Conservation (phyloP, 2,888 invertebrate species). For the Limnephilus marmoratus region DNA sequence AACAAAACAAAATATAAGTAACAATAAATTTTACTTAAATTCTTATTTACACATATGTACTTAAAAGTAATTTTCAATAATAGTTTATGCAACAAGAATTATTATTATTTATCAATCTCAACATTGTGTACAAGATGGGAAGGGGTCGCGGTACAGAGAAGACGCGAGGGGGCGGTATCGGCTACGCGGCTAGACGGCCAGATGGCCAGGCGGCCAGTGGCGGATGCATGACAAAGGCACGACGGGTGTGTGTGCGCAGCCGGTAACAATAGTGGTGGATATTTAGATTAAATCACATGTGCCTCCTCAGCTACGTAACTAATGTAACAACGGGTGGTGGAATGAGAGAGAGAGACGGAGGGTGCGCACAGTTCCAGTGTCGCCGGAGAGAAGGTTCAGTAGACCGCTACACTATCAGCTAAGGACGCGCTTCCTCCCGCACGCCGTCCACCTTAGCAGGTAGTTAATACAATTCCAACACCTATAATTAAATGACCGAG, state of each 20-base stretch:
- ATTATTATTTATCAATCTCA: slow-evolving; percentile 78
- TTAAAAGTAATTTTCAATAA: slow-evolving; percentile 59
- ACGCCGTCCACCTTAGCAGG: background rate
- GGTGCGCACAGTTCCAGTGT: background rate
- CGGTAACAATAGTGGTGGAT: slow-evolving; percentile 29
- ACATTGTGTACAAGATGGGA: slow-evolving; percentile 76
- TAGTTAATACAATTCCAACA: slow-evolving; percentile 57
- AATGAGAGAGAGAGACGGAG: background rate
- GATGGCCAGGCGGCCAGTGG: slow-evolving; percentile 7
- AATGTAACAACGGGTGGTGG: background rate
- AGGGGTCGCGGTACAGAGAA: background rate
- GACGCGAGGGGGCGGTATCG: background rate
- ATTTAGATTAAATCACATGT: background rate
- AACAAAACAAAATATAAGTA: slow-evolving; percentile 60
- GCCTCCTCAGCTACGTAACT: background rate
- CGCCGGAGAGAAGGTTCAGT: background rate
- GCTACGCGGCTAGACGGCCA: background rate
- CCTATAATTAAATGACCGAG: slow-evolving; percentile 57
- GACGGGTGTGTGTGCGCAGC: slow-evolving; percentile 17
- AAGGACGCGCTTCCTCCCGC: background rate
- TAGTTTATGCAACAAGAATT: slow-evolving; percentile 70
- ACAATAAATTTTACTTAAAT: slow-evolving; percentile 58
- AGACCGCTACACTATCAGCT: slow-evolving; percentile 46
- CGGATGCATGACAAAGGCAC: slow-evolving; percentile 3
- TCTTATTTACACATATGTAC: slow-evolving; percentile 56